Evolutionary conservation across 2,113 vertebrate species (phyloP), one percentile per base, ranked within the genome.

Genomic region (Pleuronectes platessa): DNA sequence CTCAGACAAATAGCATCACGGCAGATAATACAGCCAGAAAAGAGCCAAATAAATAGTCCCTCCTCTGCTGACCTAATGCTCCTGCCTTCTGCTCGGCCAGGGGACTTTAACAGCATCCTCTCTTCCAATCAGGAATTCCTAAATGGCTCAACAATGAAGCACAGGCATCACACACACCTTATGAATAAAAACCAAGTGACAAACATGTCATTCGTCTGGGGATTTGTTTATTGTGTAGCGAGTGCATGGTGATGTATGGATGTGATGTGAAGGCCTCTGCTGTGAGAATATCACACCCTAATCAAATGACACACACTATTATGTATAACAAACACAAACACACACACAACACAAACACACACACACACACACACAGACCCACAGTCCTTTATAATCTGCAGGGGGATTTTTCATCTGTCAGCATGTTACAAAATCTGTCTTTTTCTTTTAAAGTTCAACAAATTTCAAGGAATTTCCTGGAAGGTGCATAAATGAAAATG

Each of bases 1-100:
- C 91, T 77, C 88, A 87, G 88, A 92, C 90, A 89, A 92, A 94
- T 89, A 90, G 88, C 90, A 92, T 90, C 85, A 89, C 63, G 13
- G 83, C 67, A 87, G 88, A 92, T 90, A 88, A 92, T 89, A 83
- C 82, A 78, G 85, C 84, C 74, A 82, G 84, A 79, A 84, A 83
- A 83, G 81, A 90, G 81, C 65, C 81, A 71, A 83, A 89, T 80
- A 89, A 90, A 93, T 90, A 83, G 87, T 64, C 79, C 74, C 71
- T 31, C 74, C 73, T 81, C 64, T 71, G 69, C 56, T 47, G 65
- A 79, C 76, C 86, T 93, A 89, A 93, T 89, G 86, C 85, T 83
- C 45, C 79, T 85, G 61, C 68, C 59, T 66, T 69, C 76, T 69
- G 65, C 74, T 84, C 74, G 84, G 78, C 71, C 56, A 64, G 74